Percentiles rank a stretch among this genome's conserved stretches.
Conservation (phyloP, 2,888 invertebrate species). For the Epinotia demarniana region DNA sequence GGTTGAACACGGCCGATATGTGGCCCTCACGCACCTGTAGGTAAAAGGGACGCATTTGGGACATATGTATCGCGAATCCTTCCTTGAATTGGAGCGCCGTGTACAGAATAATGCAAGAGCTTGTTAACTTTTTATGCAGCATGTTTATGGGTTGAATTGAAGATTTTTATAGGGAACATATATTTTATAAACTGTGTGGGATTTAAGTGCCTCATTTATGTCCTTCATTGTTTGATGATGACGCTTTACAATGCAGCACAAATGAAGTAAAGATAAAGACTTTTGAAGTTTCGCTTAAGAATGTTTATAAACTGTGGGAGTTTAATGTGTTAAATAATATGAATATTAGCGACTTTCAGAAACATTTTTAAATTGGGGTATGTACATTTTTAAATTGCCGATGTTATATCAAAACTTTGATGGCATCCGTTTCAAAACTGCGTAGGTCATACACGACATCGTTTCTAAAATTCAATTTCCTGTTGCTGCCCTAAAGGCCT, state of each 20-base stretch:
- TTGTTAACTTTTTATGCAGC: constrained; percentile 27
- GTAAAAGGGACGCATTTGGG: constrained; percentile 5
- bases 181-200: not conserved
- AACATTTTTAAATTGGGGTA: no score
- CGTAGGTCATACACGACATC: not conserved
- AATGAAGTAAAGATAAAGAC: no score
- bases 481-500: no score
- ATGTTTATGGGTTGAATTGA: not conserved
- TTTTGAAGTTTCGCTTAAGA: no score
- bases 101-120: constrained; percentile 27
- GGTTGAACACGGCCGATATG: not conserved
- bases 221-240: no score
- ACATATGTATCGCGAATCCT: constrained; percentile 28
- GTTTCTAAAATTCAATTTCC: not conserved
- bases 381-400: not conserved
- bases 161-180: not conserved
- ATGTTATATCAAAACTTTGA: no score
- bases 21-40: constrained; percentile 20
- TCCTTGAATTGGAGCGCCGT: constrained; percentile 24
- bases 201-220: no score
- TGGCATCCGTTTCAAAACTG: not conserved
- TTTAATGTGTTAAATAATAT: no score
- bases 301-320: no score
- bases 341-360: no score
- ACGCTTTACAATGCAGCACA: no score